phyloP scores from a whole-genome alignment of 2,888 invertebrate species.

The Drosophila buzzatii region DNA sequence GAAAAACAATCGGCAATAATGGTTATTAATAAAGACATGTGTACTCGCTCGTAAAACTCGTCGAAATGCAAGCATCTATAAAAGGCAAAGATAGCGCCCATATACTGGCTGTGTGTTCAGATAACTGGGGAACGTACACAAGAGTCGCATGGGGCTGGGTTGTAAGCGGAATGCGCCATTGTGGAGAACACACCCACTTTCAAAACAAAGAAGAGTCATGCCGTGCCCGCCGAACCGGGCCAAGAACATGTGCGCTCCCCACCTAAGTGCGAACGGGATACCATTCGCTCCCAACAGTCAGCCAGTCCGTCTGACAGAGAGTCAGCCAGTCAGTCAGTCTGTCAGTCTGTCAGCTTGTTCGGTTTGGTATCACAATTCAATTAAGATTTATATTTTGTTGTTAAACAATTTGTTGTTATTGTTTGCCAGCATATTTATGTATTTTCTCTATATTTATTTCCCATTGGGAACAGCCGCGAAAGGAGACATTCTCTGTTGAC shows the following conservation, averaged over 20 bases:
- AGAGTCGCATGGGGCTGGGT: conserved; percentile 44
- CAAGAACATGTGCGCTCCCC: conserved; percentile 39
- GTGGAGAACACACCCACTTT: conserved; percentile 67
- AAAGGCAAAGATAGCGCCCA: conserved; percentile 50
- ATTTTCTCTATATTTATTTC: conserved; percentile 52
- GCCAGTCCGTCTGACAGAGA: conserved; percentile 16
- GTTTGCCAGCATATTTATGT: conserved; percentile 59
- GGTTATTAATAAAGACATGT: conserved; percentile 76
- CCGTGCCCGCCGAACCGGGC: conserved; percentile 18
- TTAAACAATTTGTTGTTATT: conserved; percentile 77
- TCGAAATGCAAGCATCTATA: conserved; percentile 67
- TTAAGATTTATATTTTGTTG: conserved; percentile 81
- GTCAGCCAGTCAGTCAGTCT: conserved; percentile 27
- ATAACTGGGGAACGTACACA: conserved; percentile 53
- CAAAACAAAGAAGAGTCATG: conserved; percentile 49
- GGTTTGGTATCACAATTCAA: conserved; percentile 77
- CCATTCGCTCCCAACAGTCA: conserved; percentile 18
- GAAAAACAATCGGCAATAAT: conserved; percentile 58
- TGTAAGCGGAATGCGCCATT: conserved; percentile 61
- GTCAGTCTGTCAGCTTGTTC: conserved; percentile 32
- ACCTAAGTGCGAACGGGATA: conserved; percentile 35
- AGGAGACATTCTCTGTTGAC: conserved; percentile 69
- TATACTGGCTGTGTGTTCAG: conserved; percentile 21
- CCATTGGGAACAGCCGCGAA: conserved; percentile 45
- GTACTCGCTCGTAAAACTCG: conserved; percentile 63